Percentiles rank a stretch among this genome's conserved stretches.
phyloP scores from a whole-genome alignment of 1,140 invertebrate species.

The Steinernema feltiae region DNA sequence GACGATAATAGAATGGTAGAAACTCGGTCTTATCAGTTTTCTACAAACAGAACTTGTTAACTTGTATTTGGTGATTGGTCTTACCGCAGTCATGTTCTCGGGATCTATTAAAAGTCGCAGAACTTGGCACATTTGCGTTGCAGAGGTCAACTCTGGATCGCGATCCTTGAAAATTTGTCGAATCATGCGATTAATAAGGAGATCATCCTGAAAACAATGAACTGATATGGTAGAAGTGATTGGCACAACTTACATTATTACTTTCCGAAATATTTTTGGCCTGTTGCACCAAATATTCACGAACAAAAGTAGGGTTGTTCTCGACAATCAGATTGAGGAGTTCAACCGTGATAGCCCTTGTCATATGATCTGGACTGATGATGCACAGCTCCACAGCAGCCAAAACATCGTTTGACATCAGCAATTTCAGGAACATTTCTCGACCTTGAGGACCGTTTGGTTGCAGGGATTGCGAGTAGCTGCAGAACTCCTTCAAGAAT shows the following conservation, averaged over 20 bases:
- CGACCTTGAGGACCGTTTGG: conserved; percentile 72
- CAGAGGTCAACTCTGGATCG: conserved; percentile 81
- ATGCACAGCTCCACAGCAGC: conserved; percentile 74
- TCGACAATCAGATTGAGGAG: conserved; percentile 96
- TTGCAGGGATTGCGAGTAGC: conserved; percentile 66
- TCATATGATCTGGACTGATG: conserved; percentile 70
- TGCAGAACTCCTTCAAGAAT: conserved; percentile 98
- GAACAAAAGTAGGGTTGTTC: conserved; percentile 89
- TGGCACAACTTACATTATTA: conserved; percentile 28
- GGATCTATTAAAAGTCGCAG: conserved; percentile 88
- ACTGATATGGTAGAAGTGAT: conserved; percentile 18
- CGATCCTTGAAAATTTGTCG: conserved; percentile 76
- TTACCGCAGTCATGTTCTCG: conserved; percentile 82
- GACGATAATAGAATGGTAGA: conserved; percentile 95
- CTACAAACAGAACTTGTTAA: conserved; percentile 51
- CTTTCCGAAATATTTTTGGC: conserved; percentile 36
- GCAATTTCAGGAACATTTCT: conserved; percentile 84
- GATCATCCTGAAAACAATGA: conserved; percentile 69
- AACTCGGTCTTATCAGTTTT: conserved; percentile 97
- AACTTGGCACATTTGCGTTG: conserved; percentile 64
- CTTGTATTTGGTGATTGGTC: conserved; percentile 21
- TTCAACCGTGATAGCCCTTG: conserved; percentile 90
- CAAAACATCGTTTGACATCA: conserved; percentile 85
- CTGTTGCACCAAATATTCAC: conserved; percentile 72
- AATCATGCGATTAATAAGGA: conserved; percentile 92